phyloP scores from a whole-genome alignment of 2,113 vertebrate genomes.

The Hemicordylus capensis region DNA sequence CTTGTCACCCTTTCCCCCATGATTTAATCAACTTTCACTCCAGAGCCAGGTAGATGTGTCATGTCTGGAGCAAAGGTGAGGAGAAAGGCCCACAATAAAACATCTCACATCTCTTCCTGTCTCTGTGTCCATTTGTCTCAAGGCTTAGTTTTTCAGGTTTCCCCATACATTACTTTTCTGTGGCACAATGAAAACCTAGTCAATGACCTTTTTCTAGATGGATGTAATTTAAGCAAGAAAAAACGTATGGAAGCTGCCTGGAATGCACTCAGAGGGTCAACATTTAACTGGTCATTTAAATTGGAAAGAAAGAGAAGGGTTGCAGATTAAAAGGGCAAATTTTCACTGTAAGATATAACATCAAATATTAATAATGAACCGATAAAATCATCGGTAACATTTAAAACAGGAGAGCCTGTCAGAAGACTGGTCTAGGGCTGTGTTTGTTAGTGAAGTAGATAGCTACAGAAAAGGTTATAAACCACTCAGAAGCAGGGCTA shows the following conservation, averaged over 20 bases:
- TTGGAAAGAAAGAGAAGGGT: conserved; percentile 1
- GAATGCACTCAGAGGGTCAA: neutral
- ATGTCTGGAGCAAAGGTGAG: too few relatives aligned
- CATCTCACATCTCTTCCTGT: too few relatives aligned
- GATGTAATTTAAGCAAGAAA: neutral
- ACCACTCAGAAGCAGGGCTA: neutral
- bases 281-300: conserved; percentile 5
- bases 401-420: neutral
- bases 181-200: neutral
- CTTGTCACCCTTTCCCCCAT: too few relatives aligned
- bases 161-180: neutral
- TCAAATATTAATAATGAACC: neutral
- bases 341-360: neutral
- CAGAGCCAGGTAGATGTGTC: too few relatives aligned
- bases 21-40: too few relatives aligned
- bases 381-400: conserved; percentile 6
- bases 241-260: neutral
- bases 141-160: neutral
- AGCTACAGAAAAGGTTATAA: conserved; percentile 1
- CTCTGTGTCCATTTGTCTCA: too few relatives aligned
- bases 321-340: neutral
- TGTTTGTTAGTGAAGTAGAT: neutral
- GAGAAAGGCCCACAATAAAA: too few relatives aligned
- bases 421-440: neutral
- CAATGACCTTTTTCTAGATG: neutral